Evolutionary conservation across 2,888 invertebrate genomes (phyloP), one percentile per base, ranked within the genome.

Genomic region (Tolmerus cingulatus): DNA sequence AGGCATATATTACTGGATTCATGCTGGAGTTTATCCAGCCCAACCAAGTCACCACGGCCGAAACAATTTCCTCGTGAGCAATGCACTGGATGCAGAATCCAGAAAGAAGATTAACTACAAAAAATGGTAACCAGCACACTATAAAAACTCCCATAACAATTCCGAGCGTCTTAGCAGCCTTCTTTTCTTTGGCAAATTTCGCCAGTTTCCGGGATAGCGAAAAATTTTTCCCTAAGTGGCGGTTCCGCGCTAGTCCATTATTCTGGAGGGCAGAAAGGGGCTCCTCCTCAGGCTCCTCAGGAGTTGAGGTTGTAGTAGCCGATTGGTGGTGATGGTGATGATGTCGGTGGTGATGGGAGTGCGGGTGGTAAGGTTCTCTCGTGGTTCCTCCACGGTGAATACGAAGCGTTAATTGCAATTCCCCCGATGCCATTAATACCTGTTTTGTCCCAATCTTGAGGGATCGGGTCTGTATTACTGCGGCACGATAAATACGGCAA

Each of bases 1-100:
- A 98, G n/a, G 98, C 98, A 93, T 99, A 99, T 91, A 99, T 99
- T 89, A 98, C 97, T 0, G 98, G 98, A 94, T 98, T 98, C 98
- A 98, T 98, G 88, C 97, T 97, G 78, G 97, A 97, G 93, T 98
- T 98, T 92, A 98, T 97, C 98, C 98, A 98, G 86, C 98, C 98
- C 74, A 98, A 94, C 98, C 98, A 98, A 89, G 97, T 97, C 88
- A 98, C 97, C 88, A 98, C 95, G 74, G 97, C 96, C 89, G 96
- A 96, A 40, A 98, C 96, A 87, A 97, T 95, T 92, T 97, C 97
- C 91, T 97, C 97, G 91, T 97, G 96, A 93, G 96, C 95, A 90
- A 98, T 97, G 93, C 98, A 98, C 90, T 96, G 95, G 88, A 96
- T 94, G 93, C 98, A 97, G 91, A 99, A 96, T 23, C 98, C 98